Conservation (phyloP, 2,797 vertebrate genomes). For the Alectoris magna region DNA sequence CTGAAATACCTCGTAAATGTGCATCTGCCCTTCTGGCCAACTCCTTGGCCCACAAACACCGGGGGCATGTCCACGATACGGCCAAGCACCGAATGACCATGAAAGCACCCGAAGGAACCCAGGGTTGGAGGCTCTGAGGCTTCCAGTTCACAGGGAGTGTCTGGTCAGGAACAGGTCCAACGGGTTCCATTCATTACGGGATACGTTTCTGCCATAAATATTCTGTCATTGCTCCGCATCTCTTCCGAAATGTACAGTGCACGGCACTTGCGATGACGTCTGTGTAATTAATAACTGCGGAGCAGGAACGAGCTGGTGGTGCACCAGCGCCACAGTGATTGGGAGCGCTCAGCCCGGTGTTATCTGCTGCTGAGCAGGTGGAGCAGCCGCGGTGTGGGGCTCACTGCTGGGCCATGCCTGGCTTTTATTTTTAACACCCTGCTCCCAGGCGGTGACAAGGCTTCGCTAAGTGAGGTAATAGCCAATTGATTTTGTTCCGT, state of each 20-base stretch:
- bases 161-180: not conserved
- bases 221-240: not conserved
- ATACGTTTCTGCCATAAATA: not conserved
- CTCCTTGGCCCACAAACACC: not conserved
- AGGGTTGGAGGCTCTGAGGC: too few relatives aligned
- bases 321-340: accelerated
- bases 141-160: not conserved
- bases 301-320: not conserved
- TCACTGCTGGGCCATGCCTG: conserved; percentile 80
- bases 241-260: not conserved
- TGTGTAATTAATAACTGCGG: not conserved
- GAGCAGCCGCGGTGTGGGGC: conserved; percentile 34
- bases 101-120: not conserved
- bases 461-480: conserved; percentile 95
- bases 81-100: not conserved
- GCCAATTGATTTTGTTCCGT: conserved; percentile 98
- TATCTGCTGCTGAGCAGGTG: conserved; percentile 75
- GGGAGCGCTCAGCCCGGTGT: not conserved
- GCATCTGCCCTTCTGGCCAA: not conserved
- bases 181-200: not conserved
- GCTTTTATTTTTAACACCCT: conserved; percentile 92
- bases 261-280: accelerated
- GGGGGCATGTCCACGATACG: too few relatives aligned
- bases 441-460: conserved; percentile 93
- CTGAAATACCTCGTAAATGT: not conserved